These are phyloP conservation scores for Cosmia trapezina DNA, from an alignment of 2,888 invertebrate genomes.

Conservation along the genomic window DNA sequence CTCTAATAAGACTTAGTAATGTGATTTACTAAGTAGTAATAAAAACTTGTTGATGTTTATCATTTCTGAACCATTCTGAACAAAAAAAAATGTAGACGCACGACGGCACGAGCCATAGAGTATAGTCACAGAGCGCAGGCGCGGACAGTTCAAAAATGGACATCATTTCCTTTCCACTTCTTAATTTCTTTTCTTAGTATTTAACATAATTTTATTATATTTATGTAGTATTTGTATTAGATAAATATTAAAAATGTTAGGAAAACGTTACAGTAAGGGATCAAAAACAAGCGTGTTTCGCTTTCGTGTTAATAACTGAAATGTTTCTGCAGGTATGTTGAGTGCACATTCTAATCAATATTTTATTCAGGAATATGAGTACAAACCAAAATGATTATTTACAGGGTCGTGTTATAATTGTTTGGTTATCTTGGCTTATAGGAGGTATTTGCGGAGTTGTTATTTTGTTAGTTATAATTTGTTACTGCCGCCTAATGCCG, in stretches of 20 bases:
- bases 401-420: conserved; percentile 88
- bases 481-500: conserved; percentile 93
- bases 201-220: conserved; percentile 70
- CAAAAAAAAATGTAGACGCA: conserved; percentile 10
- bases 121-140: conserved; percentile 67
- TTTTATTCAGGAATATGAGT: conserved; percentile 49
- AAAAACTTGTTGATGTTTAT: not conserved
- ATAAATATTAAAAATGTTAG: conserved; percentile 81
- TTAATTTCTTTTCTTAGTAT: conserved; percentile 64
- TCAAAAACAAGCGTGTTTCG: conserved; percentile 81
- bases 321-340: conserved; percentile 87
- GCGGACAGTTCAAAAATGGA: conserved; percentile 74
- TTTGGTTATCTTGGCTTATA: conserved; percentile 90
- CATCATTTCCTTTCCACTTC: conserved; percentile 64
- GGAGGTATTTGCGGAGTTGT: conserved; percentile 92
- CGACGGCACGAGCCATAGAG: not conserved
- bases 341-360: conserved; percentile 72
- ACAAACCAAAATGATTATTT: conserved; percentile 67
- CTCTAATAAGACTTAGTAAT: too few relatives aligned
- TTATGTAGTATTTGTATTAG: conserved; percentile 72
- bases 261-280: conserved; percentile 73
- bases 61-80: conserved; percentile 54
- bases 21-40: too few relatives aligned
- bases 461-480: conserved; percentile 91
- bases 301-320: conserved; percentile 84